Conservation (phyloP, 2,888 invertebrate species). For the Agrotis puta region DNA sequence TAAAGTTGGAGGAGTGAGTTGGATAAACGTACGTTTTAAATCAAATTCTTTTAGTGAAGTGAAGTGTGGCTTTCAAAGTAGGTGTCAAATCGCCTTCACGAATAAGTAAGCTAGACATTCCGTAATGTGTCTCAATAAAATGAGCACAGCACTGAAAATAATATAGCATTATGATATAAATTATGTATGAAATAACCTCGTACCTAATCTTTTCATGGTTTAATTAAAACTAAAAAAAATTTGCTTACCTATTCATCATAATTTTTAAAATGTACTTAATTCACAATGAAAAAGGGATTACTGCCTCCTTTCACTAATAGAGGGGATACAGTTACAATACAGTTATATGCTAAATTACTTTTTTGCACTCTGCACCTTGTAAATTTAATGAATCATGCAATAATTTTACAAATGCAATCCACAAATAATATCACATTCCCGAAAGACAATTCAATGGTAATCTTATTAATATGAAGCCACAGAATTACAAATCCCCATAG, state of each 20-base stretch:
- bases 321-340: no score
- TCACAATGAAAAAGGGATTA: no score
- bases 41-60: not conserved
- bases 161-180: not conserved
- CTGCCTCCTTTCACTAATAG: no score
- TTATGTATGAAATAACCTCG: no score
- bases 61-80: no score
- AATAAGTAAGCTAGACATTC: slow-evolving; percentile 13
- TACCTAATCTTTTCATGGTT: no score
- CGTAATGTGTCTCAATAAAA: not conserved
- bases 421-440: not conserved
- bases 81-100: not conserved
- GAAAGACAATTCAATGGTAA: slow-evolving; percentile 20
- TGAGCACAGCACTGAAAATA: not conserved
- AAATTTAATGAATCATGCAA: not conserved
- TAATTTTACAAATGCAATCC: not conserved
- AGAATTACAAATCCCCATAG: slow-evolving; percentile 31
- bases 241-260: no score
- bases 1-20: no score
- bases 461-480: slow-evolving; percentile 50
- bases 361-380: not conserved
- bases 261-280: no score
- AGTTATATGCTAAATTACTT: no score
- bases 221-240: no score
- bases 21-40: not conserved